phyloP scores from a whole-genome alignment of 2,113 vertebrate species.

The Mola mola region DNA sequence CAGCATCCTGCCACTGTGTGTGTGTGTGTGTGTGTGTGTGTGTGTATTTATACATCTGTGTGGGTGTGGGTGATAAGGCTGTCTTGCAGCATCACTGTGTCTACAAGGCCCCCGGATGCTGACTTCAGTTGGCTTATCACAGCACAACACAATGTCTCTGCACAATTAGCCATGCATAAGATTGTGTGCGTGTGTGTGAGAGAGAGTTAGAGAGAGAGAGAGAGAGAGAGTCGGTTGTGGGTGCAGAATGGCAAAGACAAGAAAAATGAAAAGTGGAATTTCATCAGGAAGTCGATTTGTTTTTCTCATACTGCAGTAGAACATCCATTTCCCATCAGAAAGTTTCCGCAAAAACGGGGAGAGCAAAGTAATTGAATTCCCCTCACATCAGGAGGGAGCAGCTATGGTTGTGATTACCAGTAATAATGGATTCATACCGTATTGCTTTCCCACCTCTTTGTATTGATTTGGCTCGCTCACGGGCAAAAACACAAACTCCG shows the following conservation, averaged over 20 bases:
- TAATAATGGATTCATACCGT: conserved; percentile 72
- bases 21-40: conserved; percentile 2
- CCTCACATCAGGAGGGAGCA: conserved; percentile 59
- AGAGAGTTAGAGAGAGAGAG: conserved; percentile 2
- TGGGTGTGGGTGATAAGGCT: conserved; percentile 74
- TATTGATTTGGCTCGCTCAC: conserved; percentile 66
- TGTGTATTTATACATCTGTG: conserved; percentile 47
- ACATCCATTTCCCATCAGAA: conserved; percentile 71
- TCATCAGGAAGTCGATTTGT: conserved; percentile 74
- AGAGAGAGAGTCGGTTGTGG: conserved; percentile 16
- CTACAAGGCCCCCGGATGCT: conserved; percentile 70
- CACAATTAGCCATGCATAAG: conserved; percentile 77
- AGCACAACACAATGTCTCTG: conserved; percentile 76
- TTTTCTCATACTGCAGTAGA: conserved; percentile 68
- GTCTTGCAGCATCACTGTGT: conserved; percentile 77
- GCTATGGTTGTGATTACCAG: conserved; percentile 65
- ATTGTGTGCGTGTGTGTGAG: conserved; percentile 19
- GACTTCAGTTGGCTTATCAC: conserved; percentile 76
- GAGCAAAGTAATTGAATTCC: conserved; percentile 73
- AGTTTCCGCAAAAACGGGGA: conserved; percentile 58
- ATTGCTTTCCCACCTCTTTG: conserved; percentile 65
- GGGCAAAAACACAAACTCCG: conserved; percentile 58
- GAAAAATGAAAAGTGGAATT: conserved; percentile 72
- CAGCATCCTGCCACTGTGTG: conserved; percentile 55
- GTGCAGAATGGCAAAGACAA: conserved; percentile 50